Evolutionary conservation across 2,888 invertebrate species (phyloP), one percentile per base, ranked within the genome.

Genomic region (Melitaea athalia): DNA sequence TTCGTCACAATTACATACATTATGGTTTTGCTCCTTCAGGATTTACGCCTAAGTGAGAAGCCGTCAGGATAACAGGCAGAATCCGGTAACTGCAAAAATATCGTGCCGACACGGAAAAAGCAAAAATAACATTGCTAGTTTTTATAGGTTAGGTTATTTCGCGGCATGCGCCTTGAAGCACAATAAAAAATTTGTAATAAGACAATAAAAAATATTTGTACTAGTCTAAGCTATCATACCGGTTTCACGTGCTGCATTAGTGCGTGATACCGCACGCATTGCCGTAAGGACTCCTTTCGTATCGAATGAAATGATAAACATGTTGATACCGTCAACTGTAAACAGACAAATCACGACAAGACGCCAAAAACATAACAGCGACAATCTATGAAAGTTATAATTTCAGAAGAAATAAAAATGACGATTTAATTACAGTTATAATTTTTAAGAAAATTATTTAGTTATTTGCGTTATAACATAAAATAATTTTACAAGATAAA

Each of bases 61-160:
- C 5, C n/a, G 55, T 33, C 38, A 14, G 55, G 7, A n/a, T 14
- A 17, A 33, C 12, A 6, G 38, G 17, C 33, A 38, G 33, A 55
- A 33, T 55, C 55, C 55, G 55, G 33, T 50, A 55, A 55, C 55
- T 55, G 55, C 55, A 55, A 55, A 55, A 55, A 55, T 55, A 15
- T 15, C 49, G 38, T 33, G 33, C 31, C 55, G 33, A 38, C 55
- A 55, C 55, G 33, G 17, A 55, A 55, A 31, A 33, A 52, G 24
- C 12, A 52, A 17, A 24, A 55, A 31, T 14, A 55, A 33, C 55
- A 55, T 33, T 55, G 17, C 55, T 52, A 5, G n/a, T 47, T 50
- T 15, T 17, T 17, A 10, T 50, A 38, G 8, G 24, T 52, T 52
- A 12, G 33, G 53, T 53, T 53, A 53, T 55, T 24, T 17, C 52